Percentiles rank a stretch among this genome's conserved stretches.
phyloP scores from a whole-genome alignment of 2,888 invertebrate genomes.

The Eumerus sabulonum region DNA sequence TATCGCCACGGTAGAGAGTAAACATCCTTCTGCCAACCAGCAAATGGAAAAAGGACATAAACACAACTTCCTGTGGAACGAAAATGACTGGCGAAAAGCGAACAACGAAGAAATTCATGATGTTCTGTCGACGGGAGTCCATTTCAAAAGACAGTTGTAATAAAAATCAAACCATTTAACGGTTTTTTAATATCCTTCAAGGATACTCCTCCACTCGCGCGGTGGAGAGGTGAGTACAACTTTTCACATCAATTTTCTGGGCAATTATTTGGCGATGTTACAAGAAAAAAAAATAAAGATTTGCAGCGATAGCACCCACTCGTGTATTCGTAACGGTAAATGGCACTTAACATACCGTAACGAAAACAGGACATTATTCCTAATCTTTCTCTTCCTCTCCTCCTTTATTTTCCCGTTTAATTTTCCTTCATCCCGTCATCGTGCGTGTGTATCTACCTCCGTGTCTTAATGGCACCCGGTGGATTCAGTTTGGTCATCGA shows the following conservation, averaged over 20 bases:
- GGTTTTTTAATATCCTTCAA: conserved; percentile 55
- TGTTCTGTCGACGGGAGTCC: background rate
- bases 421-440: conserved; percentile 10
- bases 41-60: conserved; percentile 56
- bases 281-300: too few relatives aligned
- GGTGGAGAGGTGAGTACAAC: conserved; percentile 30
- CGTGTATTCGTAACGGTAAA: conserved; percentile 21
- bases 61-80: conserved; percentile 46
- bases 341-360: conserved; percentile 53
- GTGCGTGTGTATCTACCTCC: conserved; percentile 47
- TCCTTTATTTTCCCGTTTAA: conserved; percentile 4
- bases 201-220: background rate
- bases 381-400: conserved; percentile 49
- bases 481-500: conserved; percentile 54
- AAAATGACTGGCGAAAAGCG: conserved; percentile 61
- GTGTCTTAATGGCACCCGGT: conserved; percentile 32
- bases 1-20: conserved; percentile 3
- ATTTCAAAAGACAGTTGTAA: conserved; percentile 26
- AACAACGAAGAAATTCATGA: conserved; percentile 28
- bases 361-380: conserved; percentile 45
- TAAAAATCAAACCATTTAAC: conserved; percentile 63
- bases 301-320: conserved; percentile 23
- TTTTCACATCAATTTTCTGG: conserved; percentile 63
- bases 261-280: conserved; percentile 57
- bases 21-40: background rate